A percentile compares a stretch with the other conserved stretches of the same genome.
Conservation (phyloP, 2,797 vertebrate species). For the Tokudaia tokunoshimensis region DNA sequence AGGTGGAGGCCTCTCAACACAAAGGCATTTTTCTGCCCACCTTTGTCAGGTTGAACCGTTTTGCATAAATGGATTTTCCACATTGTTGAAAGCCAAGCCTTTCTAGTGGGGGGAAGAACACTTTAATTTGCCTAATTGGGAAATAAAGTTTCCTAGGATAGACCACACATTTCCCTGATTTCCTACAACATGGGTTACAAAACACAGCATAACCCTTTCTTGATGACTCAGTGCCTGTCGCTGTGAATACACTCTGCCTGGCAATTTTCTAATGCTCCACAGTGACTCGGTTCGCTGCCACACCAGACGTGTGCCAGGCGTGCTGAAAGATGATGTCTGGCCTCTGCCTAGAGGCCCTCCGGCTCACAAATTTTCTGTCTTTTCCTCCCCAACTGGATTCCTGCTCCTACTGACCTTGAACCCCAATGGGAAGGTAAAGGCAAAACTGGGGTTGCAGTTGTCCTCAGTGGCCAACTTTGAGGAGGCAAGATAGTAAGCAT, state of each 20-base stretch:
- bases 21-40: background rate
- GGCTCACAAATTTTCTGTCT: background rate
- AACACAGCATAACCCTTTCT: background rate
- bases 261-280: background rate
- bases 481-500: background rate
- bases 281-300: background rate
- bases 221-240: background rate
- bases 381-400: background rate
- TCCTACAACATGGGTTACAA: background rate
- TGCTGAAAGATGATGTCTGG: too few species aligned
- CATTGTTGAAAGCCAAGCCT: background rate
- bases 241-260: background rate
- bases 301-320: background rate
- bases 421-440: background rate
- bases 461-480: background rate
- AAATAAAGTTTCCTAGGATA: slow-evolving; percentile 62
- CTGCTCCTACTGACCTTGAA: background rate
- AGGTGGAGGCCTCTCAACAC: background rate
- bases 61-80: background rate
- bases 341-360: background rate
- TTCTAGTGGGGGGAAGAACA: background rate
- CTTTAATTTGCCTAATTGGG: slow-evolving; percentile 53
- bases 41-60: background rate
- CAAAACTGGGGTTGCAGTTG: rapidly evolving
- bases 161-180: background rate